Percentiles rank a stretch among this genome's conserved stretches.
Conservation (phyloP, 2,113 vertebrate species). For the Psettodes erumei region DNA sequence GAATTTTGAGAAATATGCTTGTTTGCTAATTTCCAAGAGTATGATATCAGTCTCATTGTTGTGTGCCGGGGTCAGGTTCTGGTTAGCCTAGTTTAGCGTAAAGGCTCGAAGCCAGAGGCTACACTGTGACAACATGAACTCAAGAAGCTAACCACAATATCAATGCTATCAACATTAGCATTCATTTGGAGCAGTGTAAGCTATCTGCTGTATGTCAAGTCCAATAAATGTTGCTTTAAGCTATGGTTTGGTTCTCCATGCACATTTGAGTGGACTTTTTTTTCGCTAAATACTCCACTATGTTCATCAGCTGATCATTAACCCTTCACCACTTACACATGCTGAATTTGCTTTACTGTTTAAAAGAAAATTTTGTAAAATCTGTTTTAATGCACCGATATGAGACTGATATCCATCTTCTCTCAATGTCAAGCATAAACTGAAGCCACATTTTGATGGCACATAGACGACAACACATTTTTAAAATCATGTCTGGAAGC, state of each 20-base stretch:
- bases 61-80: background rate
- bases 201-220: too few species aligned
- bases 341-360: background rate
- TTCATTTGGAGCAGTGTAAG: too few species aligned
- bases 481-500: background rate
- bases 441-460: background rate
- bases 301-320: too few species aligned
- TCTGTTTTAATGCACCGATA: background rate
- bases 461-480: background rate
- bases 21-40: background rate
- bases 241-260: too few species aligned
- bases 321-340: background rate
- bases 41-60: slow-evolving; percentile 1
- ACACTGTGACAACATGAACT: background rate
- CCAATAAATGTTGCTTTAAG: too few species aligned
- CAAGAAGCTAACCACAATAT: background rate
- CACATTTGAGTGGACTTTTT: too few species aligned
- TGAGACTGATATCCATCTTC: slow-evolving; percentile 17
- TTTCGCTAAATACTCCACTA: too few species aligned
- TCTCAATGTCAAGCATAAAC: background rate
- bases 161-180: too few species aligned
- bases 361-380: background rate
- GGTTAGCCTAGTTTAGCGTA: background rate
- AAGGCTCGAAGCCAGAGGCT: background rate
- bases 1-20: background rate